Evolutionary conservation across 1,140 invertebrate genomes (phyloP).

Genomic region (Maconellicoccus hirsutus): DNA sequence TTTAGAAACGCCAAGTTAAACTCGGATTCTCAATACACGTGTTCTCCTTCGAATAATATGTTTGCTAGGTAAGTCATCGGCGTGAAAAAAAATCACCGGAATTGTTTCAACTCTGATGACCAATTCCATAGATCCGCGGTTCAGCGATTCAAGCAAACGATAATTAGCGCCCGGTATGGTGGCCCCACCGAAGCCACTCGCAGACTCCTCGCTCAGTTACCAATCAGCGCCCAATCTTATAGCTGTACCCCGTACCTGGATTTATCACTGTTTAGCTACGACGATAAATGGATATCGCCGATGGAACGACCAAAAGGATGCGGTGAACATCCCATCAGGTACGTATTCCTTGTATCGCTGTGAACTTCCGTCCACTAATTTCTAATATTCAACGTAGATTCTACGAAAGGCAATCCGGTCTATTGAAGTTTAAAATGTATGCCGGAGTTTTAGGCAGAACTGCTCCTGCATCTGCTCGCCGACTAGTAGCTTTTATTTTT

Average conservation of each 20-base stretch:
- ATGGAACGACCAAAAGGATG: constrained; percentile 90
- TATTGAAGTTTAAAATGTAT: constrained; percentile 80
- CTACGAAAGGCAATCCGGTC: constrained; percentile 75
- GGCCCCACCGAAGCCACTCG: constrained; percentile 77
- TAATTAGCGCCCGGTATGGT: constrained; percentile 73
- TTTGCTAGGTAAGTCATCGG: constrained; percentile 51
- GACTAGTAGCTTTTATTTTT: constrained; percentile 94
- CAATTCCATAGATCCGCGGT: constrained; percentile 21
- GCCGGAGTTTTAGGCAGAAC: constrained; percentile 55
- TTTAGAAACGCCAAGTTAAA: constrained; percentile 80
- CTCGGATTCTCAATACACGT: constrained; percentile 72
- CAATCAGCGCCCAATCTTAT: constrained; percentile 90
- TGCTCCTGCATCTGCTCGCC: constrained; percentile 46
- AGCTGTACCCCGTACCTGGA: constrained; percentile 88
- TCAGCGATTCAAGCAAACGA: constrained; percentile 73
- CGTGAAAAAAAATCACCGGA: too few species aligned
- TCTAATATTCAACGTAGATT: constrained; percentile 64
- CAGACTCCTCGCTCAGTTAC: constrained; percentile 78
- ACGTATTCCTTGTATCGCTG: constrained; percentile 28
- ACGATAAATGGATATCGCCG: constrained; percentile 90
- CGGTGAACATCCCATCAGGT: constrained; percentile 87
- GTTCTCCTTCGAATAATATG: constrained; percentile 83
- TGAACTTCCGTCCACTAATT: neutral
- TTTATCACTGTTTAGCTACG: constrained; percentile 84
- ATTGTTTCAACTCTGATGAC: too few species aligned